Evolutionary conservation across 2,888 invertebrate species (phyloP).

Genomic region (Chalcis sispes): DNA sequence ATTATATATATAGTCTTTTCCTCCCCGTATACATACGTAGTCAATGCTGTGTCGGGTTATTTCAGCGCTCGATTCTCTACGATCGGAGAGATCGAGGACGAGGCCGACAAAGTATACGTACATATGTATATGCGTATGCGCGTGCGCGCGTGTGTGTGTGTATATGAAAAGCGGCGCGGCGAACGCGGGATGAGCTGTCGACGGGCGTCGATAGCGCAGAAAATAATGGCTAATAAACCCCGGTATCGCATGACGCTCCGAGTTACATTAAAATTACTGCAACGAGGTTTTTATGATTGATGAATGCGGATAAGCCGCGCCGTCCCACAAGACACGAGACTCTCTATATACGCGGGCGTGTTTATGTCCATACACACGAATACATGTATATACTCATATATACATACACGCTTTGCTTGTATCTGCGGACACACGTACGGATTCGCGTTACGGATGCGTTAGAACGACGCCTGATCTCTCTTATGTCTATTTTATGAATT

Average conservation of each 20-base stretch:
- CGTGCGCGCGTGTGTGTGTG: neutral
- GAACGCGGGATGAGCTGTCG: slow-evolving; percentile 56
- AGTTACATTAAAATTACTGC: slow-evolving; percentile 58
- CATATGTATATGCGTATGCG: slow-evolving; percentile 25
- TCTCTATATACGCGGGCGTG: no score
- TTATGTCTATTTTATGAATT: slow-evolving; percentile 54
- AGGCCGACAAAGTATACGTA: slow-evolving; percentile 53
- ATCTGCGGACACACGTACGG: neutral
- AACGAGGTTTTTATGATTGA: slow-evolving; percentile 57
- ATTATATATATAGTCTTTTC: no score
- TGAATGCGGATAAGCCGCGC: slow-evolving; percentile 54
- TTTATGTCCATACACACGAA: no score
- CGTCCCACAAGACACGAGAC: no score
- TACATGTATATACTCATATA: no score
- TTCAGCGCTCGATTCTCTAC: slow-evolving; percentile 17
- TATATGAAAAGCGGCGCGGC: slow-evolving; percentile 43
- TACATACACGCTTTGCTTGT: no score
- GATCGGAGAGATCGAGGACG: slow-evolving; percentile 53
- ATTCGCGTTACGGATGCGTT: neutral
- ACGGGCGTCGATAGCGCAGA: slow-evolving; percentile 56
- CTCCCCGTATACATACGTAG: neutral
- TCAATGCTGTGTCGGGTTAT: slow-evolving; percentile 23
- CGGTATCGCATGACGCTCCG: slow-evolving; percentile 55
- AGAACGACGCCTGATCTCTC: slow-evolving; percentile 19
- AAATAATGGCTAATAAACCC: slow-evolving; percentile 59